phyloP scores from a whole-genome alignment of 2,113 vertebrate species.

The Delphinus delphis region DNA sequence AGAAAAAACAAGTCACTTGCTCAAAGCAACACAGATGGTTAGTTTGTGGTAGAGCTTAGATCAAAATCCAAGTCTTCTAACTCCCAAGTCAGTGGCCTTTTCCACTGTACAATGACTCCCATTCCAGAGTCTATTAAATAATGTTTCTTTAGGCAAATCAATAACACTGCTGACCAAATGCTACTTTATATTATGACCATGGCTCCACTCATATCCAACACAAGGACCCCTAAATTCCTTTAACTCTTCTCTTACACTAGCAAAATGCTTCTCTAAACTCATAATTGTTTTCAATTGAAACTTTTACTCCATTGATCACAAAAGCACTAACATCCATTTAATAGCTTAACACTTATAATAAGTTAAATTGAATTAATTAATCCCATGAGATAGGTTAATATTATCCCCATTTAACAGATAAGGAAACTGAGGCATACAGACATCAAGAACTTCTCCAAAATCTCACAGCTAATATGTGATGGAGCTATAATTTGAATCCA shows the following conservation, averaged over 20 bases:
- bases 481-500: background rate
- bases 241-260: background rate
- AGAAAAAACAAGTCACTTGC: background rate
- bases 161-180: background rate
- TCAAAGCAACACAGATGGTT: background rate
- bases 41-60: background rate
- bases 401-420: background rate
- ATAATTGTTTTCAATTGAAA: background rate
- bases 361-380: slow-evolving; percentile 10
- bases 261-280: slow-evolving; percentile 34
- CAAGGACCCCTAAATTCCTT: background rate
- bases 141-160: background rate
- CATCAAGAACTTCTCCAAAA: background rate
- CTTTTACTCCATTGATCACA: slow-evolving; percentile 26
- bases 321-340: background rate
- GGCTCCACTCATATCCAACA: background rate
- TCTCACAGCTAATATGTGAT: background rate
- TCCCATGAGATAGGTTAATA: background rate
- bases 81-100: background rate
- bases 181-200: background rate
- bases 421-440: background rate
- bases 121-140: background rate
- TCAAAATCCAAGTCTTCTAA: background rate
- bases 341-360: background rate
- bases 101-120: background rate